These are phyloP conservation scores for Mesoclemmys tuberculata DNA, from an alignment of 2,113 vertebrate species.

Conservation along the genomic window DNA sequence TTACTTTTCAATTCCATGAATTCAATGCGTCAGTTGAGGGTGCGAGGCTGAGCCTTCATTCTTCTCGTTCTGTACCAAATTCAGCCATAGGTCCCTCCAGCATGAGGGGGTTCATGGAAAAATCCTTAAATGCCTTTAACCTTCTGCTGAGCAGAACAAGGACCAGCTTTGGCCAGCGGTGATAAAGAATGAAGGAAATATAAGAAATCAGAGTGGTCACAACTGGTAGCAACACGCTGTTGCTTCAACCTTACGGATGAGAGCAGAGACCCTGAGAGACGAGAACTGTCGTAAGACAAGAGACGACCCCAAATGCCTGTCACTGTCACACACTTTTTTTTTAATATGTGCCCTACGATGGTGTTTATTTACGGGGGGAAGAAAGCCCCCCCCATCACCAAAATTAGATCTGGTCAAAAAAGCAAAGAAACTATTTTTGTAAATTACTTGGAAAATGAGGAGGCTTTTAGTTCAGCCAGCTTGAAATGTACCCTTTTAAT, in stretches of 20 bases:
- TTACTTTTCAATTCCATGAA: not conserved
- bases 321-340: not conserved
- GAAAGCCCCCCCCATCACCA: not conserved
- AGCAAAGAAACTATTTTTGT: not conserved
- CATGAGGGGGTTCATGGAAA: not conserved
- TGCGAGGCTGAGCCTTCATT: not conserved
- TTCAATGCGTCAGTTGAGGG: not conserved
- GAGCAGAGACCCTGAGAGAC: not conserved
- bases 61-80: not conserved
- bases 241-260: not conserved
- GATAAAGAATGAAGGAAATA: not conserved
- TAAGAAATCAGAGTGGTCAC: not conserved
- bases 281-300: not conserved
- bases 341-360: not conserved
- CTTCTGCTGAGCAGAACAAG: not conserved
- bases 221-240: not conserved
- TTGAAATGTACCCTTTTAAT: not conserved
- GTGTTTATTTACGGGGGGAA: not conserved
- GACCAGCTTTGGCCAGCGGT: not conserved
- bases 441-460: not conserved
- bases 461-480: not conserved
- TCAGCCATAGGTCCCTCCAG: not conserved
- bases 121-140: not conserved
- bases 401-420: not conserved
- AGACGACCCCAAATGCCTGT: not conserved